These are phyloP conservation scores for Homarus americanus DNA, from an alignment of 1,140 invertebrate genomes.

Conservation along the genomic window DNA sequence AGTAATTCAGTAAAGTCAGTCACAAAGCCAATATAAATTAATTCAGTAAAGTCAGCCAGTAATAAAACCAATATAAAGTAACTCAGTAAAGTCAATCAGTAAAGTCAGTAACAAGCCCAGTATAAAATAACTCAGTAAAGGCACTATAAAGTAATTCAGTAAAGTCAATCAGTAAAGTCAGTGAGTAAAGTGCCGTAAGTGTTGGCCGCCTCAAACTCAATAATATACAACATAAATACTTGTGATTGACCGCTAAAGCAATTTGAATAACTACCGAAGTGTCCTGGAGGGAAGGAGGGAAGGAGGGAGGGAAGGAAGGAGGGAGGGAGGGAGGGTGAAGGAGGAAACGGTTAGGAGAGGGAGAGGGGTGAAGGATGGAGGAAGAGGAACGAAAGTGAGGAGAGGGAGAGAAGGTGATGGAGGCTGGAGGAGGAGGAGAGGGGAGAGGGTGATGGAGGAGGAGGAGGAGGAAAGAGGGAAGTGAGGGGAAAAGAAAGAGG, in stretches of 20 bases:
- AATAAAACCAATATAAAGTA: no score
- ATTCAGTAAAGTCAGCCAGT: no score
- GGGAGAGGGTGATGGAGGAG: neutral
- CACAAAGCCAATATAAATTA: no score
- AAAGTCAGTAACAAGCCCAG: no score
- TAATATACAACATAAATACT: neutral
- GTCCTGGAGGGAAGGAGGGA: neutral
- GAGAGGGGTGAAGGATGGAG: neutral
- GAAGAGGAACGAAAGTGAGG: neutral
- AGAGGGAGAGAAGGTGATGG: neutral
- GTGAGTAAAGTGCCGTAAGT: neutral
- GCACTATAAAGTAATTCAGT: no score
- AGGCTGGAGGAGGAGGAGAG: neutral
- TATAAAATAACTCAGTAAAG: no score
- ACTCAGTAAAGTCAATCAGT: no score
- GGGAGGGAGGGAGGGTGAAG: neutral
- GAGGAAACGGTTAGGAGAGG: neutral
- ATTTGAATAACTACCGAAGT: conserved; percentile 38
- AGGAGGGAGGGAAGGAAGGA: neutral
- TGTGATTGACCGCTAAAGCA: conserved; percentile 23
- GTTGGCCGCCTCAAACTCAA: neutral
- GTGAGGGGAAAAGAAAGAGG: neutral
- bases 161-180: neutral
- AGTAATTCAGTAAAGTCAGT: no score
- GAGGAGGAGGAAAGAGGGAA: neutral